phyloP scores from a whole-genome alignment of 2,797 vertebrate species.

The Galagoides demidoff region DNA sequence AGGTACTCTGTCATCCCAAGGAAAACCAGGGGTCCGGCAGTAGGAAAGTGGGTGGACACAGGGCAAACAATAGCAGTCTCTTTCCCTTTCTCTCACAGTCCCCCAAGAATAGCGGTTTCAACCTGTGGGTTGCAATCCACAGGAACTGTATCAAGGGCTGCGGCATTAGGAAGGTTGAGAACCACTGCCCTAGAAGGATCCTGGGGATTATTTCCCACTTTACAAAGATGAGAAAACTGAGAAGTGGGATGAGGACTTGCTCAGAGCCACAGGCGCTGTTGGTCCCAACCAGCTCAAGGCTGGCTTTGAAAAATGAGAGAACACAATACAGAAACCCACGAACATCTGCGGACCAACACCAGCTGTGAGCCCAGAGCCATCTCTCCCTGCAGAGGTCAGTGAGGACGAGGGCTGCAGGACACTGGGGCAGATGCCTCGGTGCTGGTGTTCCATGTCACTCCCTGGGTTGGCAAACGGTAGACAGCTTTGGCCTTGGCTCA shows the following conservation, averaged over 20 bases:
- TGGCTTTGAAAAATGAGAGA: neutral
- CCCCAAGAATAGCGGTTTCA: too few relatives aligned
- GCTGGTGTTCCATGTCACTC: neutral
- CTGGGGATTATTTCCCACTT: neutral
- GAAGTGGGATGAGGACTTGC: neutral
- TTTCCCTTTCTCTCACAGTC: neutral
- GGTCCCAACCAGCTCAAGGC: neutral
- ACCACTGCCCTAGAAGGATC: too few relatives aligned
- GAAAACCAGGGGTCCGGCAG: neutral
- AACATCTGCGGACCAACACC: neutral
- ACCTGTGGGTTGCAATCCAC: too few relatives aligned
- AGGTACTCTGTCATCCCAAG: neutral
- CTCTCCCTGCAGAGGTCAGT: neutral
- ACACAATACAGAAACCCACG: neutral
- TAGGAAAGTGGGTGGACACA: neutral
- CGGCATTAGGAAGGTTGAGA: too few relatives aligned
- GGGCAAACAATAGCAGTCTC: neutral
- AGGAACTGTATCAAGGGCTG: too few relatives aligned
- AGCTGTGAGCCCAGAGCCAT: neutral
- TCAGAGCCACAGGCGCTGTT: neutral
- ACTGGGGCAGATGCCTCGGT: neutral
- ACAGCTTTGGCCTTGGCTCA: slow-evolving; percentile 65
- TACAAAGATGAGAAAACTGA: neutral
- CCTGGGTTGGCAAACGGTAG: neutral
- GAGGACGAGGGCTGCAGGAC: neutral